Evolutionary conservation across 2,797 vertebrate genomes (phyloP).

Genomic region (Myoxocephalus aenaeus): DNA sequence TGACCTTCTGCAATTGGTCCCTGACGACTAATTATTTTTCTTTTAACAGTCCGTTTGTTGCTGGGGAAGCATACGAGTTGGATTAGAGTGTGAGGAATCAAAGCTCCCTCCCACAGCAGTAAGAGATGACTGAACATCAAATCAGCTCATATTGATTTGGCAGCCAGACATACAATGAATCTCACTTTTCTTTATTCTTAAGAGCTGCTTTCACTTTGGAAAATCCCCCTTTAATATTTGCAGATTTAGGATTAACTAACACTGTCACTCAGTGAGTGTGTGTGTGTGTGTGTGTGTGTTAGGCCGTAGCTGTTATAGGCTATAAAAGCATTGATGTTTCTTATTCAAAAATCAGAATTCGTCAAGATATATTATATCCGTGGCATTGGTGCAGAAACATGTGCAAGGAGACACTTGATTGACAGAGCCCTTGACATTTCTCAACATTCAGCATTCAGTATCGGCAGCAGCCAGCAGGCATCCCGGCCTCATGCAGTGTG

Average conservation of each 20-base stretch:
- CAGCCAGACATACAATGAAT: constrained; percentile 6
- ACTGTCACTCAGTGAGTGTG: not conserved
- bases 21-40: constrained; percentile 25
- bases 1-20: constrained; percentile 23
- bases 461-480: constrained; percentile 44
- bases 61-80: constrained; percentile 18
- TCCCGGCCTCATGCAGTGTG: constrained; percentile 11
- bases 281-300: constrained; percentile 11
- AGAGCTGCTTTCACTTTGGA: constrained; percentile 4
- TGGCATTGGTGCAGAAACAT: constrained; percentile 7
- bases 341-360: constrained; percentile 8
- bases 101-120: constrained; percentile 3
- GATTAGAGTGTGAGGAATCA: constrained; percentile 36
- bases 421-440: constrained; percentile 39
- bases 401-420: constrained; percentile 33
- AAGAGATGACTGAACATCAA: constrained; percentile 19
- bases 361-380: not conserved
- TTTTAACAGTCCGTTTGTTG: constrained; percentile 39
- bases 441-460: constrained; percentile 29
- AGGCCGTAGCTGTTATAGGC: not conserved
- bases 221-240: constrained; percentile 1
- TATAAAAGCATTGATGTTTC: not conserved
- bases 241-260: not conserved
- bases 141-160: constrained; percentile 26
- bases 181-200: not conserved